Conservation (phyloP, 1,140 invertebrate genomes). For the Drosophila prosaltans region DNA sequence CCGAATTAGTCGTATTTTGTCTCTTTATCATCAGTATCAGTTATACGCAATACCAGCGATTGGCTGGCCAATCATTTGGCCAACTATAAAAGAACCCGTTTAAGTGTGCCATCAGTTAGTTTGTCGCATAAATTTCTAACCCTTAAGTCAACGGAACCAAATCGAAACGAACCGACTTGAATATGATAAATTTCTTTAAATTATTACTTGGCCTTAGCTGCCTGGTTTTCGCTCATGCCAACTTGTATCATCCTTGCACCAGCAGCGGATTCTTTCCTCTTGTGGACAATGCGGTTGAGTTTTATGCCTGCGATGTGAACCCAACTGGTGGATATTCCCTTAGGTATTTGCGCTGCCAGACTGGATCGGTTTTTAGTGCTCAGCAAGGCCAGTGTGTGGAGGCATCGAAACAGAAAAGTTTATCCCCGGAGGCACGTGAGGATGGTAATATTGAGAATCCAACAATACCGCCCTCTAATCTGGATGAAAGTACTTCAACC, state of each 20-base stretch:
- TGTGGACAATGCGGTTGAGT: conserved; percentile 45
- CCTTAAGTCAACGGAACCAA: conserved; percentile 6
- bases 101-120: conserved; percentile 65
- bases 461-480: conserved; percentile 49
- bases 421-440: conserved; percentile 23
- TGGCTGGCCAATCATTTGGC: conserved; percentile 26
- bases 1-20: not conserved
- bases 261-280: conserved; percentile 42
- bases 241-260: conserved; percentile 30
- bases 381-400: conserved; percentile 31
- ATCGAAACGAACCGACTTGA: conserved; percentile 1
- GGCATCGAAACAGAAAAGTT: not conserved
- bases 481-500: conserved; percentile 29
- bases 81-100: conserved; percentile 61
- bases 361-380: conserved; percentile 39
- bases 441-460: conserved; percentile 68
- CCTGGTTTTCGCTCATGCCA: conserved; percentile 23
- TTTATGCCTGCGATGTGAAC: conserved; percentile 40
- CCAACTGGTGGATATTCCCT: conserved; percentile 40
- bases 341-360: conserved; percentile 40
- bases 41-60: conserved; percentile 44
- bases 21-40: conserved; percentile 43
- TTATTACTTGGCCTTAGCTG: conserved; percentile 7
- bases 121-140: conserved; percentile 51
- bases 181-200: conserved; percentile 30